Base-by-base conservation (phyloP, 2,888 invertebrate genomes). In the Eupithecia subumbrata region DNA sequence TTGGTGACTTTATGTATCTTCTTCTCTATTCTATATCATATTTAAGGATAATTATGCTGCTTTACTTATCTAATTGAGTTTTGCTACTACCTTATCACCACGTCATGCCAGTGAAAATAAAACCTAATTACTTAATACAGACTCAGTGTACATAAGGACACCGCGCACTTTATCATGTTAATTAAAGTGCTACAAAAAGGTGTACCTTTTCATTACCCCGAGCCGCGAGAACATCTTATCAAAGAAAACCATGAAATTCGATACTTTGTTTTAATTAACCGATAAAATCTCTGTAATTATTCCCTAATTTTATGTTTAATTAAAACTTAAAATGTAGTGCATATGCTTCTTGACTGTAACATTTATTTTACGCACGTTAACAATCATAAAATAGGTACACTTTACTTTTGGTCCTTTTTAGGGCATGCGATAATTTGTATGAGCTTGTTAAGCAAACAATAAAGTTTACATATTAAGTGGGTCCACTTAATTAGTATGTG, bases 211-310 rank as follows among this genome's bases (percentile, higher is more conserved):
- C 37, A 37, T 22, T 64, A 70, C 22, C 9, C 82, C 74, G 77
- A 79, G 79, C 85, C 88, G 88, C 89, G 88, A 87, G 90, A 89
- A 88, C 83, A 84, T 84, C 73, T 83, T 76, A 77, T 84, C 77
- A 82, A 75, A 80, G 83, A 85, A 84, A 80, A 77, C 81, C 79
- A 82, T 81, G 85, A 85, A 85, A 86, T 84, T 81, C 82, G 84
- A 88, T 86, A 85, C 82, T 45, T 71, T 63, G 77, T 84, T 82
- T 83, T 84, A 86, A 89, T 87, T 86, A 85, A 82, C 83, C 69
- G 86, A 86, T 86, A 76, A 25, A 78, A 88, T 88, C 85, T 68
- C 76, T 74, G 75, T 82, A 82, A 77, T 85, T 85, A 85, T 82
- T 86, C 78, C 79, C 82, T 82, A 83, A 85, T 84, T 86, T 88